phyloP scores from a whole-genome alignment of 2,113 vertebrate genomes.

The Megaceryle torquata region DNA sequence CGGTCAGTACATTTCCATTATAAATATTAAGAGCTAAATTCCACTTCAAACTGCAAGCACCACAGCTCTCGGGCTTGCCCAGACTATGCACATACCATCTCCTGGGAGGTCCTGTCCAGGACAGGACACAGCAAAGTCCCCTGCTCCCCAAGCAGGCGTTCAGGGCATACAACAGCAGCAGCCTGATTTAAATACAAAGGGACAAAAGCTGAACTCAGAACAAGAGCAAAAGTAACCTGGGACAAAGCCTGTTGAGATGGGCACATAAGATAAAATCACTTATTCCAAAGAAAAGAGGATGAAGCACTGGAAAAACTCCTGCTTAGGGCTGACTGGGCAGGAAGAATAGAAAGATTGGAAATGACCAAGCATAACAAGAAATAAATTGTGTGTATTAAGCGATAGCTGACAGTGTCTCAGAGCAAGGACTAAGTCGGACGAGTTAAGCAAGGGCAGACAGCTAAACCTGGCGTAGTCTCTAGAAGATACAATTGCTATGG shows the following conservation, averaged over 20 bases:
- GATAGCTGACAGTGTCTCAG: neutral
- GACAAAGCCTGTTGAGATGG: neutral
- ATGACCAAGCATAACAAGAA: neutral
- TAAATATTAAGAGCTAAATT: neutral
- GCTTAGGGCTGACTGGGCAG: neutral
- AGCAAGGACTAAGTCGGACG: neutral
- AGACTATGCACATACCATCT: neutral
- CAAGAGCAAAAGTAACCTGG: neutral
- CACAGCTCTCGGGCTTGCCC: neutral
- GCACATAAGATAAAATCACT: neutral
- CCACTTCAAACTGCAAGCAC: neutral
- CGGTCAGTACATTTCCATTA: neutral
- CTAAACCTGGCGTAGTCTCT: neutral
- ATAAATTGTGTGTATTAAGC: neutral
- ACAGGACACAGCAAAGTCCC: accelerated
- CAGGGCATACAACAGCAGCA: neutral
- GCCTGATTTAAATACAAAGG: neutral
- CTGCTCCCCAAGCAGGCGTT: neutral
- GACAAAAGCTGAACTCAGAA: neutral
- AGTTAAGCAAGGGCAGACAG: neutral
- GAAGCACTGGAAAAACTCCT: neutral
- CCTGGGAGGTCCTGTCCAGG: neutral
- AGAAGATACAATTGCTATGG: slow-evolving; percentile 24
- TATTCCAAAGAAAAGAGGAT: neutral
- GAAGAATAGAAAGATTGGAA: neutral